Percentiles rank a stretch among this genome's conserved stretches.
phyloP scores from a whole-genome alignment of 1,140 invertebrate species.

The Drosophila micromelanica region DNA sequence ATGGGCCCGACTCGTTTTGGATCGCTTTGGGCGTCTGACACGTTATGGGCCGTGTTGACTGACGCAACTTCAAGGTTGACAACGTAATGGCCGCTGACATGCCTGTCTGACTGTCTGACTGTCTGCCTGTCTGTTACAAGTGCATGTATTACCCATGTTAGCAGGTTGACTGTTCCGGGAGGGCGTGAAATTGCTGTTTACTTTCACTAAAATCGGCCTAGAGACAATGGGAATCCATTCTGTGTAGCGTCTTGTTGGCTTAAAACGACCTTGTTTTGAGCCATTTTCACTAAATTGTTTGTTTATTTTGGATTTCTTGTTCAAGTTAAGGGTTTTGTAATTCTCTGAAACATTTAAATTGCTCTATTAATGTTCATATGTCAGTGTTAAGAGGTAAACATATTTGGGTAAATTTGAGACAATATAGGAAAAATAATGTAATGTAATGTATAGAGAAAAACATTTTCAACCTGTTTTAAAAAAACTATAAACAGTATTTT shows the following conservation, averaged over 20 bases:
- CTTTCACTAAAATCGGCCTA: constrained; percentile 57
- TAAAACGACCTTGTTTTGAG: constrained; percentile 55
- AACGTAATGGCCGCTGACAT: constrained; percentile 23
- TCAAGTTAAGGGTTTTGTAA: constrained; percentile 26
- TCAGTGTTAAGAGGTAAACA: constrained; percentile 1
- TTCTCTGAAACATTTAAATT: constrained; percentile 15
- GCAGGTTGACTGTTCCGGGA: constrained; percentile 51
- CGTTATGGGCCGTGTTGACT: constrained; percentile 21
- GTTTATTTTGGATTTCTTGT: constrained; percentile 20
- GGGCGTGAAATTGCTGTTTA: constrained; percentile 58
- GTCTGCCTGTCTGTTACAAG: constrained; percentile 15
- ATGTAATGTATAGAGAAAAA: neutral
- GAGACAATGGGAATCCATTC: constrained; percentile 73
- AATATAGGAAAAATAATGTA: neutral
- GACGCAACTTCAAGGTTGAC: constrained; percentile 67
- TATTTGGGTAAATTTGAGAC: constrained; percentile 1
- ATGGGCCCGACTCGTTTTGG: constrained; percentile 3
- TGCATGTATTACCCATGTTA: constrained; percentile 29
- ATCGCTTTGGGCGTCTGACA: constrained; percentile 10
- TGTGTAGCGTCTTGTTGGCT: constrained; percentile 22
- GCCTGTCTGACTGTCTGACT: no score
- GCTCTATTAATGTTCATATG: constrained; percentile 1
- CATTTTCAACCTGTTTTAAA: no score
- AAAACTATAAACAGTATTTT: no score
- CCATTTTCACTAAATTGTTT: constrained; percentile 28